Conservation (phyloP, 2,797 vertebrate species). For the Danionella dracula region DNA sequence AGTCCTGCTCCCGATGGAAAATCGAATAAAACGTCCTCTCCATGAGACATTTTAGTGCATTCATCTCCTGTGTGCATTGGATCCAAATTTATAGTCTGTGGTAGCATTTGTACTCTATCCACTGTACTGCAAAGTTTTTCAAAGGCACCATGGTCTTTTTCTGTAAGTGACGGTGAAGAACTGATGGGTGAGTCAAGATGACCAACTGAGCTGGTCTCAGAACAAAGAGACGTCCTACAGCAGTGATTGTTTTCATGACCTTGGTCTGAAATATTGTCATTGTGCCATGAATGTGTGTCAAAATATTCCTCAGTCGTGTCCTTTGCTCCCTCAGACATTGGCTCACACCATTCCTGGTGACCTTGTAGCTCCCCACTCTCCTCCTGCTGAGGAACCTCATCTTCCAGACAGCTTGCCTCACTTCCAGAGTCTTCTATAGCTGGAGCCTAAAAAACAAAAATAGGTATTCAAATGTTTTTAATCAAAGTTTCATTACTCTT, state of each 20-base stretch:
- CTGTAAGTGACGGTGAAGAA: background rate
- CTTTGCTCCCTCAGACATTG: constrained; percentile 43
- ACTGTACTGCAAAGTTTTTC: background rate
- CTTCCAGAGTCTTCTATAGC: constrained; percentile 55
- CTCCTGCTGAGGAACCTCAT: constrained; percentile 45
- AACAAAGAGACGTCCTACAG: background rate
- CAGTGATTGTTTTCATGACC: constrained; percentile 40
- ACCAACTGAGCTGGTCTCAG: background rate
- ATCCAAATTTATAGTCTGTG: background rate
- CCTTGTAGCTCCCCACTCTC: constrained; percentile 53
- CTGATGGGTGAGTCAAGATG: background rate
- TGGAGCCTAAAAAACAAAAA: constrained; percentile 54
- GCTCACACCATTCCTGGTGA: constrained; percentile 44
- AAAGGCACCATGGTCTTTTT: background rate
- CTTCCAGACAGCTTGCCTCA: constrained; percentile 58
- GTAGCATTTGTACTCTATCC: background rate
- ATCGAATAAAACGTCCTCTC: constrained; percentile 6
- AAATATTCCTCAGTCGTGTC: constrained; percentile 67
- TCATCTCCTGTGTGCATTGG: background rate
- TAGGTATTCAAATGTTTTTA: too few relatives aligned
- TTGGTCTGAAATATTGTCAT: constrained; percentile 63
- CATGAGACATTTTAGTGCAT: background rate
- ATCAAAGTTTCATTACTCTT: too few relatives aligned
- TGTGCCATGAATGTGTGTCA: constrained; percentile 65
- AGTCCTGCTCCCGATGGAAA: constrained; percentile 31